These are phyloP conservation scores for Premnoplex brunnescens DNA, from an alignment of 2,797 vertebrate species.

Conservation along the genomic window DNA sequence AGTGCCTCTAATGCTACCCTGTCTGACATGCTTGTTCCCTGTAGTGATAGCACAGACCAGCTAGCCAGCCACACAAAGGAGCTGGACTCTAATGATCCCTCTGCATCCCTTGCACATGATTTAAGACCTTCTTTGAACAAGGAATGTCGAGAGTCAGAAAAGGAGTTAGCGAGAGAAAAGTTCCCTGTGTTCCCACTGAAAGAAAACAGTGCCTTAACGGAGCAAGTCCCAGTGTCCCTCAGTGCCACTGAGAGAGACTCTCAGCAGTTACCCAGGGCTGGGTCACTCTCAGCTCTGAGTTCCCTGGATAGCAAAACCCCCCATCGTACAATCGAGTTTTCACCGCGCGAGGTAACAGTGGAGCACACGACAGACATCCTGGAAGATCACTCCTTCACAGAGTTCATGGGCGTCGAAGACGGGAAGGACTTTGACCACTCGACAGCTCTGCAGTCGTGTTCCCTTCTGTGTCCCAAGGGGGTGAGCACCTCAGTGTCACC, in stretches of 20 bases:
- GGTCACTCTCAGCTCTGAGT: slow-evolving; percentile 37
- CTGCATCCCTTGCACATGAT: slow-evolving; percentile 34
- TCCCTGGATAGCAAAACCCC: slow-evolving; percentile 46
- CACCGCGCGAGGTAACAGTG: slow-evolving; percentile 60
- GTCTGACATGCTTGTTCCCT: slow-evolving; percentile 89
- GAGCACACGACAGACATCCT: slow-evolving; percentile 72
- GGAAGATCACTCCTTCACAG: slow-evolving; percentile 86
- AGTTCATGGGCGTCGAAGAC: slow-evolving; percentile 93
- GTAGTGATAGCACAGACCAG: slow-evolving; percentile 92
- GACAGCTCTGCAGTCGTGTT: slow-evolving; percentile 51
- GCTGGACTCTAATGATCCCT: slow-evolving; percentile 75
- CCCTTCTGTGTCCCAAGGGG: slow-evolving; percentile 32
- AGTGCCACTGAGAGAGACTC: slow-evolving; percentile 36
- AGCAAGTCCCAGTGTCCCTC: slow-evolving; percentile 60
- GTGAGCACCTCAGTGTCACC: not conserved
- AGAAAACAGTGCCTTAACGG: slow-evolving; percentile 80
- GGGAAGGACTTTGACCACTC: slow-evolving; percentile 80
- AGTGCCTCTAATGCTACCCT: slow-evolving; percentile 95
- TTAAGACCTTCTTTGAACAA: slow-evolving; percentile 49
- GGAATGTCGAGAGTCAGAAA: slow-evolving; percentile 66
- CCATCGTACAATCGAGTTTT: slow-evolving; percentile 54
- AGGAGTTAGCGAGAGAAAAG: slow-evolving; percentile 55
- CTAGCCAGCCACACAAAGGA: slow-evolving; percentile 81
- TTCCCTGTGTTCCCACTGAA: slow-evolving; percentile 26
- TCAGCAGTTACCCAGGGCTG: slow-evolving; percentile 46